Evolutionary conservation across 2,113 vertebrate genomes (phyloP).

Genomic region (Taxidea taxus): DNA sequence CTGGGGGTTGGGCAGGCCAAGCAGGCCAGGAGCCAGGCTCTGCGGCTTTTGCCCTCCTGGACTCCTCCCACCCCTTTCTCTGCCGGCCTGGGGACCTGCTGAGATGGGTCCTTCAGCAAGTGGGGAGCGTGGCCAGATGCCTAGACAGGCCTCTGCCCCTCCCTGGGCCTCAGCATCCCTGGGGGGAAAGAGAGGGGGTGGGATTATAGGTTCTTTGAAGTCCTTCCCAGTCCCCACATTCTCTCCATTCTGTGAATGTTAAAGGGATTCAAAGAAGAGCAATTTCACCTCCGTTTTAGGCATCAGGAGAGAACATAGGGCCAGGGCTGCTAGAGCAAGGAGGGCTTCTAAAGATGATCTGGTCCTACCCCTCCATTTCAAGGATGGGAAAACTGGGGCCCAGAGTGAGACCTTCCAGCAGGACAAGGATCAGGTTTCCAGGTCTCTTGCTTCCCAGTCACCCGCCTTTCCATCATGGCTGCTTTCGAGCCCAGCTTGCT

Average conservation of each 20-base stretch:
- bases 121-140: background rate
- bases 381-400: background rate
- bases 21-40: background rate
- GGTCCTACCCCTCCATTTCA: background rate
- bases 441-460: background rate
- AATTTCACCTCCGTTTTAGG: background rate
- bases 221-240: constrained; percentile 55
- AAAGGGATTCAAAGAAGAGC: background rate
- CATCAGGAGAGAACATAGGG: background rate
- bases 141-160: background rate
- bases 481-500: background rate
- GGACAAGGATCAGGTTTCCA: background rate
- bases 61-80: constrained; percentile 21
- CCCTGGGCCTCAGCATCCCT: background rate
- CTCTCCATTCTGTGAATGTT: constrained; percentile 59
- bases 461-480: background rate
- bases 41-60: background rate
- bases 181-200: background rate
- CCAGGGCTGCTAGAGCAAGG: background rate
- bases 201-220: constrained; percentile 52
- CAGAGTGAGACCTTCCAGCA: background rate
- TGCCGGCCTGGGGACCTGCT: background rate
- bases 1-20: background rate
- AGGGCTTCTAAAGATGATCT: background rate
- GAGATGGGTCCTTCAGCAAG: background rate